Base-by-base conservation (phyloP, 2,113 vertebrate genomes). In the Archocentrus centrarchus region DNA sequence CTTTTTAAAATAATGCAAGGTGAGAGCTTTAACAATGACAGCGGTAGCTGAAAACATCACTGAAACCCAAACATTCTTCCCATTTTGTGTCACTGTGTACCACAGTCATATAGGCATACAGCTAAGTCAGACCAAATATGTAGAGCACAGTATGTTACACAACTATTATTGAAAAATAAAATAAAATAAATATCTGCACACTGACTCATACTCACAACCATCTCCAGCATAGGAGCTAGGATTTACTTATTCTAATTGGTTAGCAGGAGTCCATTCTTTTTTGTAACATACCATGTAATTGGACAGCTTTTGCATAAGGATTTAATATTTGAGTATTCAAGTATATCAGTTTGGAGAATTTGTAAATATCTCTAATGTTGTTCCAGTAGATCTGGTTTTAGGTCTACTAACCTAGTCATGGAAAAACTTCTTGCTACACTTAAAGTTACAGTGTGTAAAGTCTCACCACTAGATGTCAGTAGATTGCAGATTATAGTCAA, bases 1-100 rank as follows among this genome's bases (percentile, higher is more conserved):
- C 3, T 20, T 79, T 50, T 79, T 60, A 60, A 13, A 63, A 70
- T 59, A 7, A 47, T 4, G 0, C 18, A 75, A 73, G 86, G 76
- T 79, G 79, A 76, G 27, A 59, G 58, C 41, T 47, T 80, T 32
- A 80, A 61, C 62, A 87, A 57, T 27, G 14, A 59, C 2, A 18
- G 20, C 66, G 66, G 24, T 32, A 5, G 57, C 27, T 58, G 7
- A 60, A 59, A 82, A 64, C 9, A 53, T 70, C 60, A 18, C 50
- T n/a, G 18, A 30, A 75, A 55, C 11, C 9, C n/a, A 59, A 15
- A 37, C 44, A 27, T 63, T 4, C 27, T 15, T 76, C 13, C 2
- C 13, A 10, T 55, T 79, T 27, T 17, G 10, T 20, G 47, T n/a
- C 24, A 22, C 30, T 47, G 20, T 53, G 3, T 37, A 27, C 1